Conservation (phyloP, 2,797 vertebrate species). For the Limnodromus scolopaceus region DNA sequence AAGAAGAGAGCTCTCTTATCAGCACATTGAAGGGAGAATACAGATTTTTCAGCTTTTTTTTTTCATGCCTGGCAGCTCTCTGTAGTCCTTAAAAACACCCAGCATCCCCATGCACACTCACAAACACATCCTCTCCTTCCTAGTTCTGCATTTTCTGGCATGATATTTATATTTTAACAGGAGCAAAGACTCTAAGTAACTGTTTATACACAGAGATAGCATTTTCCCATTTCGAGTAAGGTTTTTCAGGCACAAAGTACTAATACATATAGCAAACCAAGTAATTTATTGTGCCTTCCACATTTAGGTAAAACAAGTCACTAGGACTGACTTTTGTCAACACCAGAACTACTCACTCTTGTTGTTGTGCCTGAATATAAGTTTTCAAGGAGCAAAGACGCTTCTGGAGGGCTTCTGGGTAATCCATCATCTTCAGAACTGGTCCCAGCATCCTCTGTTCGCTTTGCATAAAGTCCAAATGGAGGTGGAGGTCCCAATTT, state of each 20-base stretch:
- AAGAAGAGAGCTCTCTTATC: neutral
- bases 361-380: constrained; percentile 55
- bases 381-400: constrained; percentile 74
- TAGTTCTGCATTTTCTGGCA: neutral
- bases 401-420: constrained; percentile 82
- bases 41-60: constrained; percentile 1
- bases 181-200: neutral
- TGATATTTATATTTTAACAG: neutral
- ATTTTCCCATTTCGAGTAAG: neutral
- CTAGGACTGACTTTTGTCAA: neutral
- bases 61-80: neutral
- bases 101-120: neutral
- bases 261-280: neutral
- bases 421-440: constrained; percentile 84
- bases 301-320: neutral
- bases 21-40: neutral
- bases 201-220: neutral
- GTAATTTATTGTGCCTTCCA: neutral
- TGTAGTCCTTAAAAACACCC: neutral
- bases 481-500: constrained; percentile 87
- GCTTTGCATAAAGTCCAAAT: constrained; percentile 77
- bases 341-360: constrained; percentile 77
- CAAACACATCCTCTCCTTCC: neutral
- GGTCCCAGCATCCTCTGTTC: constrained; percentile 79
- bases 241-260: neutral